These are phyloP conservation scores for Minunthozetes semirufus DNA, from an alignment of 2,888 invertebrate genomes.

Conservation along the genomic window DNA sequence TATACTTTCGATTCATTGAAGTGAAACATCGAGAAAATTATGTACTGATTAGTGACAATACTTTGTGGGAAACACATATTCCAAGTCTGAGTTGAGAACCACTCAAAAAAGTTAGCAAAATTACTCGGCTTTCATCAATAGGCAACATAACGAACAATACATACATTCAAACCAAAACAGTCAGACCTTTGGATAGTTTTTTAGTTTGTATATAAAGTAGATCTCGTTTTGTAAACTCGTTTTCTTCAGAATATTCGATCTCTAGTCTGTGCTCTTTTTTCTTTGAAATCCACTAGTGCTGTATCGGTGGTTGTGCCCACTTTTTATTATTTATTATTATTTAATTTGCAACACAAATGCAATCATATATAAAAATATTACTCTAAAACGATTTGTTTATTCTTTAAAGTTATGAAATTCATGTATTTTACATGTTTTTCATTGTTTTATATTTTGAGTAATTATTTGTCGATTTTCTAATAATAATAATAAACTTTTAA, in stretches of 20 bases:
- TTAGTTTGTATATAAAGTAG: neutral
- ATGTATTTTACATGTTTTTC: too few species aligned
- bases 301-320: neutral
- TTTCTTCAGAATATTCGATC: neutral
- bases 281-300: neutral
- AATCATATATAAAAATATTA: too few species aligned
- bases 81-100: neutral
- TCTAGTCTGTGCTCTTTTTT: neutral
- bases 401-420: neutral
- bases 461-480: too few species aligned
- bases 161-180: neutral
- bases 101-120: neutral
- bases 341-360: slow-evolving; percentile 13
- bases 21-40: slow-evolving; percentile 29
- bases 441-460: too few species aligned
- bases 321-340: too few species aligned
- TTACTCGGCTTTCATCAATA: neutral
- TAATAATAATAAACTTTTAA: neutral
- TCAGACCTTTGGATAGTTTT: neutral
- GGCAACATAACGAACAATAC: neutral
- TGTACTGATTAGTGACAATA: slow-evolving; percentile 29
- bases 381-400: neutral
- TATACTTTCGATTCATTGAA: slow-evolving; percentile 24
- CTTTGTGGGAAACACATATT: slow-evolving; percentile 17
- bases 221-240: slow-evolving; percentile 11